Percentiles rank a stretch among this genome's conserved stretches.
These are phyloP conservation scores for Nysson spinosus DNA, from an alignment of 2,888 invertebrate species.

Conservation along the genomic window DNA sequence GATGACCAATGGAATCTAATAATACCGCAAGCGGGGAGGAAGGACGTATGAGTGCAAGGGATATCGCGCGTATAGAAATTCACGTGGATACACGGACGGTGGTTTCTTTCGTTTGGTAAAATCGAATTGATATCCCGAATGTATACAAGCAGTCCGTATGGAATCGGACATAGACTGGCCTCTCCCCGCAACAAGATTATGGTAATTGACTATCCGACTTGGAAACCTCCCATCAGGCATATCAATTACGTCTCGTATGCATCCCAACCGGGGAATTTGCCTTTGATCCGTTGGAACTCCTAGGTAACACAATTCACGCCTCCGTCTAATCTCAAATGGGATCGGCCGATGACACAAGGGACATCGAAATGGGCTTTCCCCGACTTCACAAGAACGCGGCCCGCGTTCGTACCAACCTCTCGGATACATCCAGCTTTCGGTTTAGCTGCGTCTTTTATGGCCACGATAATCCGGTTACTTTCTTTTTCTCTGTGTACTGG, in stretches of 20 bases:
- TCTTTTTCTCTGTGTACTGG: slow-evolving; percentile 20
- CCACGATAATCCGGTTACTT: slow-evolving; percentile 55
- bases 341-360: slow-evolving; percentile 67
- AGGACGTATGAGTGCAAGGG: too few relatives aligned
- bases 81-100: slow-evolving; percentile 17
- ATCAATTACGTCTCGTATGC: slow-evolving; percentile 75
- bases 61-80: too few relatives aligned
- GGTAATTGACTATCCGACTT: slow-evolving; percentile 76
- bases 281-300: slow-evolving; percentile 74
- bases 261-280: slow-evolving; percentile 71
- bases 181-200: slow-evolving; percentile 73
- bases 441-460: slow-evolving; percentile 39
- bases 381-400: slow-evolving; percentile 57
- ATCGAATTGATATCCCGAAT: slow-evolving; percentile 63
- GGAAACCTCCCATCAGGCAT: slow-evolving; percentile 74
- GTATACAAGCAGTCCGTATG: slow-evolving; percentile 58
- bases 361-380: slow-evolving; percentile 67
- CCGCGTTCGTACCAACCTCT: slow-evolving; percentile 36
- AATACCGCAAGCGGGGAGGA: slow-evolving; percentile 34
- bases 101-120: slow-evolving; percentile 54
- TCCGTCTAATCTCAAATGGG: slow-evolving; percentile 71
- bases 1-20: slow-evolving; percentile 47
- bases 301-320: slow-evolving; percentile 73
- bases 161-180: slow-evolving; percentile 52
- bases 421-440: slow-evolving; percentile 25